Conservation (phyloP, 2,888 invertebrate genomes). For the Neoitamus cyanurus region DNA sequence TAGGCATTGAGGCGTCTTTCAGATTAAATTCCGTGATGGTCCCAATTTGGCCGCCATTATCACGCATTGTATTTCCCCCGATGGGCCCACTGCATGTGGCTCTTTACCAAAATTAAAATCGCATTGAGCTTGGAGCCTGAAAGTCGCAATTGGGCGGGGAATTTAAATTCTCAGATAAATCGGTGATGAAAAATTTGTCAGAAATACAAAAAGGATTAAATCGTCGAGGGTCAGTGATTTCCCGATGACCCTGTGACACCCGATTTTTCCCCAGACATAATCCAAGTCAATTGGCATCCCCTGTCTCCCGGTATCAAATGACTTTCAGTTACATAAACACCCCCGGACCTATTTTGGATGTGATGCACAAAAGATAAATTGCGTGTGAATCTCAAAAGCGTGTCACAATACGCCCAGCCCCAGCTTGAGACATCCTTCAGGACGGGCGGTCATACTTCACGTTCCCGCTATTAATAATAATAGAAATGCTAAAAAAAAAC, state of each 20-base stretch:
- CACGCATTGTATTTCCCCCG: no score
- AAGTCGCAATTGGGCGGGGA: no score
- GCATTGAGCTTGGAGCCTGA: no score
- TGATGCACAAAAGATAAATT: background rate
- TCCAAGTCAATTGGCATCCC: background rate
- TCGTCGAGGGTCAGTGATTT: background rate
- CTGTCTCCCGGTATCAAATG: background rate
- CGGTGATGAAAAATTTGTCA: no score
- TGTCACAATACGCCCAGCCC: no score
- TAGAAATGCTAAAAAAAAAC: background rate
- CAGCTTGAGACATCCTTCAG: background rate
- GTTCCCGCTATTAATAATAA: background rate
- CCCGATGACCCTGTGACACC: background rate
- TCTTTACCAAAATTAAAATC: no score
- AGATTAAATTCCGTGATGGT: no score
- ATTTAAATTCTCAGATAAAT: no score
- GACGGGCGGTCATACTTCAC: background rate
- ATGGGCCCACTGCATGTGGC: no score
- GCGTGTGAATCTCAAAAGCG: background rate
- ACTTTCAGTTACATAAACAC: background rate
- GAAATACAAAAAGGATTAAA: background rate
- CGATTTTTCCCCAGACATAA: background rate
- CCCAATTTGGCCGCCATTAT: no score
- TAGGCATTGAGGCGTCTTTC: no score
- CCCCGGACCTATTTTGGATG: no score